Percentiles rank a stretch among this genome's conserved stretches.
Conservation (phyloP, 2,797 vertebrate species). For the Sebastes cheni region DNA sequence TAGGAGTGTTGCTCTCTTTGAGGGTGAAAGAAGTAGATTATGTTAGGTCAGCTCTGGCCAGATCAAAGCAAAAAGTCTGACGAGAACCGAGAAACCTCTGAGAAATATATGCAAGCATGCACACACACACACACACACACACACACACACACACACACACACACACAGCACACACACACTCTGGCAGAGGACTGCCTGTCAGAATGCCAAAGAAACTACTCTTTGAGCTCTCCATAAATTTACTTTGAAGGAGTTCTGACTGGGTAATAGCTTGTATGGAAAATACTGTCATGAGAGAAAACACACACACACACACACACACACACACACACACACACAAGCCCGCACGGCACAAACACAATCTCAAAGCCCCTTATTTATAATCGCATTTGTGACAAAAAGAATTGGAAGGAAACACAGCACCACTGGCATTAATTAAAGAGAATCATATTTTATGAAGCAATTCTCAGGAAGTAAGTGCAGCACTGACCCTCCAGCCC, state of each 20-base stretch:
- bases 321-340: constrained; percentile 5
- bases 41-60: constrained; percentile 68
- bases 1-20: constrained; percentile 56
- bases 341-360: constrained; percentile 19
- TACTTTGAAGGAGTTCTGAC: constrained; percentile 67
- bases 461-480: constrained; percentile 86
- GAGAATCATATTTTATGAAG: constrained; percentile 88
- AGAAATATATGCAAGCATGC: constrained; percentile 56
- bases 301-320: constrained; percentile 19
- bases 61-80: constrained; percentile 74
- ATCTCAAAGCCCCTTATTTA: constrained; percentile 48
- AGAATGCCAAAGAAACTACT: constrained; percentile 64
- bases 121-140: background rate
- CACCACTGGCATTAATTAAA: constrained; percentile 80
- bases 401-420: constrained; percentile 73
- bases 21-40: constrained; percentile 65
- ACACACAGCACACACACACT: constrained; percentile 23
- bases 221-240: constrained; percentile 70
- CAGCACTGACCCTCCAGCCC: constrained; percentile 85
- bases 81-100: constrained; percentile 63
- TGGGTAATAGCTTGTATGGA: constrained; percentile 60
- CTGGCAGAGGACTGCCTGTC: constrained; percentile 55
- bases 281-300: constrained; percentile 51
- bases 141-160: constrained; percentile 8
- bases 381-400: constrained; percentile 41